Evolutionary conservation across 2,888 invertebrate genomes (phyloP).

Genomic region (Orthosia gracilis): DNA sequence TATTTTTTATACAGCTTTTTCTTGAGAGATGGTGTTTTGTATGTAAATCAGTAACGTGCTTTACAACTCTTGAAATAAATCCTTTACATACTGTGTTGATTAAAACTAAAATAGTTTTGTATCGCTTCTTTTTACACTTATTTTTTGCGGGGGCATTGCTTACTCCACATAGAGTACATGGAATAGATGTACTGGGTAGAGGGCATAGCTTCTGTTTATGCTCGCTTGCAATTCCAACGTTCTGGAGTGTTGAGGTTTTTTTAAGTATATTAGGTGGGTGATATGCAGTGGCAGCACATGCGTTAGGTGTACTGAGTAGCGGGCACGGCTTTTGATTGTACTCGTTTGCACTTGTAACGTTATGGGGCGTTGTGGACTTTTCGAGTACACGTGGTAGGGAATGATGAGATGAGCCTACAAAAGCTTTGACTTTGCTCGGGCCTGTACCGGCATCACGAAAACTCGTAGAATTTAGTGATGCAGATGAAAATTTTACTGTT

Average conservation of each 20-base stretch:
- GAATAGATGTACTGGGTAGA: background rate
- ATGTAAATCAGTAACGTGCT: slow-evolving; percentile 14
- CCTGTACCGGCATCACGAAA: slow-evolving; percentile 42
- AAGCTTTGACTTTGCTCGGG: slow-evolving; percentile 15
- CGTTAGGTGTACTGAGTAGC: background rate
- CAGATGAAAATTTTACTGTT: slow-evolving; percentile 51
- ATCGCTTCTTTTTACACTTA: background rate
- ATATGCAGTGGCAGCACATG: background rate
- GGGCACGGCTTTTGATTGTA: background rate
- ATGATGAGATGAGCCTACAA: background rate
- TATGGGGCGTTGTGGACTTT: background rate
- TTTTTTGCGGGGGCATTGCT: background rate
- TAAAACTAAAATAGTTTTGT: too few species aligned
- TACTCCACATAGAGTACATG: background rate
- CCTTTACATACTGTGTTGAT: background rate
- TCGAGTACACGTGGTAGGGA: background rate
- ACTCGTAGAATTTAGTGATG: slow-evolving; percentile 37
- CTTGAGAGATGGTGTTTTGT: slow-evolving; percentile 19
- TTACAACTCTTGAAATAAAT: slow-evolving; percentile 20
- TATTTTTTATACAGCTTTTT: slow-evolving; percentile 61
- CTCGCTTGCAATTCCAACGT: background rate
- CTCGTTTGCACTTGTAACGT: background rate
- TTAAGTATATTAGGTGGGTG: background rate
- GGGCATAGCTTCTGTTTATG: background rate
- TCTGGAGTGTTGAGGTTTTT: background rate